These are phyloP conservation scores for Pachycephala philippinensis DNA, from an alignment of 2,113 vertebrate genomes.

Conservation along the genomic window DNA sequence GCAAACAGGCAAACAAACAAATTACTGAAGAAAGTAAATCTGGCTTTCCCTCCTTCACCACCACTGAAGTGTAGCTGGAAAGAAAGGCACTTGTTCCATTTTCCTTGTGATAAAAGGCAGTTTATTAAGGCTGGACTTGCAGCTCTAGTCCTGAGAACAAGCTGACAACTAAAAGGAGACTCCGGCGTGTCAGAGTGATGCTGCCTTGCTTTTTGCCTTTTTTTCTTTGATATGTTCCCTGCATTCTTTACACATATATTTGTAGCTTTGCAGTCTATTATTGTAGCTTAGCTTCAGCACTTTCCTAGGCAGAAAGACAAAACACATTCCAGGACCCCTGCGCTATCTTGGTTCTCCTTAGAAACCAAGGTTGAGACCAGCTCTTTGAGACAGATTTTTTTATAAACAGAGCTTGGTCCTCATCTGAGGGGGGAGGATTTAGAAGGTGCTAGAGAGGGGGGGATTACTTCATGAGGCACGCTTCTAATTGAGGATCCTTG, in stretches of 20 bases:
- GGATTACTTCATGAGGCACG: not conserved
- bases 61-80: not conserved
- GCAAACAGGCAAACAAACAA: not conserved
- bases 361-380: not conserved
- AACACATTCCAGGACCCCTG: not conserved
- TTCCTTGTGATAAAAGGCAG: not conserved
- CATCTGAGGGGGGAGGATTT: not conserved
- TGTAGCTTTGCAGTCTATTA: not conserved
- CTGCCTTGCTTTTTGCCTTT: not conserved
- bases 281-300: not conserved
- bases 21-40: not conserved
- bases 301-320: not conserved
- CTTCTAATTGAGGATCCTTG: not conserved
- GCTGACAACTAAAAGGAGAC: not conserved
- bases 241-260: not conserved
- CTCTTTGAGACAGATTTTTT: not conserved
- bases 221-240: not conserved
- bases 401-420: not conserved
- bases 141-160: not conserved
- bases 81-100: not conserved
- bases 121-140: not conserved
- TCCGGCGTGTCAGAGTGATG: not conserved
- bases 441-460: not conserved
- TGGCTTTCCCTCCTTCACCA: not conserved
- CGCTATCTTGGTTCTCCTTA: not conserved